phyloP scores from a whole-genome alignment of 2,113 vertebrate genomes.

The Hippocampus comes region DNA sequence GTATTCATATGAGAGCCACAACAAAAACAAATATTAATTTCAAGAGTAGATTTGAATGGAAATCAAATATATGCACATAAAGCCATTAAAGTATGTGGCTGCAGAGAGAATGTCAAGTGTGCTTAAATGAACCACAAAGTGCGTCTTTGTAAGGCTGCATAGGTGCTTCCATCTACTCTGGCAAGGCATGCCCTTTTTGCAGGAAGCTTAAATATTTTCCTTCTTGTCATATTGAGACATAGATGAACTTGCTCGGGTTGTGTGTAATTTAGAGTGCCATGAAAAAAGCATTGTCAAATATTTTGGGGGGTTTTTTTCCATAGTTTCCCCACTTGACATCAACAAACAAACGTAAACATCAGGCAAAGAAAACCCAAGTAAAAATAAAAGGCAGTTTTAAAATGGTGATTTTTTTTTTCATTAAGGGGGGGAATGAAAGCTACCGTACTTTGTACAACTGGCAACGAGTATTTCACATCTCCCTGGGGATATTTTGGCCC shows the following conservation, averaged over 20 bases:
- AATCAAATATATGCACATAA: slow-evolving; percentile 1
- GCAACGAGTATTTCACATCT: not conserved
- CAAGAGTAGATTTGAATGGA: not conserved
- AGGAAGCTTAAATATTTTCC: not conserved
- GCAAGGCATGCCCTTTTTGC: not conserved
- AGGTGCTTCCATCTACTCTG: not conserved
- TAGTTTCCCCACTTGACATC: too few relatives aligned
- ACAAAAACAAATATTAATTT: slow-evolving; percentile 11
- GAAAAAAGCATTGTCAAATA: too few relatives aligned
- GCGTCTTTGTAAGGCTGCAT: not conserved
- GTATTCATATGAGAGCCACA: slow-evolving; percentile 13
- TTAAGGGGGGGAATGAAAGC: too few relatives aligned
- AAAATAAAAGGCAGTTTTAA: too few relatives aligned
- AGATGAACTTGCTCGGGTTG: not conserved
- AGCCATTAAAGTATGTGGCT: slow-evolving; percentile 1
- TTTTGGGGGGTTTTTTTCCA: too few relatives aligned
- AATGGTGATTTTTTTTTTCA: too few relatives aligned
- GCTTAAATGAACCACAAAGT: not conserved
- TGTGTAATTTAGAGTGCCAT: not conserved
- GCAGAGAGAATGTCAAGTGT: not conserved
- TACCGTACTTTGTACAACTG: too few relatives aligned
- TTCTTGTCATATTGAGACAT: not conserved
- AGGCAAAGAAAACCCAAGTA: too few relatives aligned
- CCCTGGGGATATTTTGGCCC: not conserved
- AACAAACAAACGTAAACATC: too few relatives aligned